Conservation (phyloP, 2,888 invertebrate species). For the Dinocampus coccinellae region DNA sequence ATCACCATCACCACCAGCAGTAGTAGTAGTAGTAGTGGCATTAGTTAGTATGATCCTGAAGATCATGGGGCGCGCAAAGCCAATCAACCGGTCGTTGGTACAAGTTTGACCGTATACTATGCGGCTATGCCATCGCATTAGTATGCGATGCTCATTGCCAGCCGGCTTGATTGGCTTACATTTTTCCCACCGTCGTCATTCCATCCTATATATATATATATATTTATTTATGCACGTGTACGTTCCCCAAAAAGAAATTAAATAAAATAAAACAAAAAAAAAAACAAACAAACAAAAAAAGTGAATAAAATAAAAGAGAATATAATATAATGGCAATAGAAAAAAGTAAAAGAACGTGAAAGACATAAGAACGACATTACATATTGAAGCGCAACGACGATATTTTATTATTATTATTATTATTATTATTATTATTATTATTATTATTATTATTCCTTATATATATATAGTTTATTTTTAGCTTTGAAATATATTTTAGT, state of each 20-base stretch:
- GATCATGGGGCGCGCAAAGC: conserved; percentile 42
- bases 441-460: no score
- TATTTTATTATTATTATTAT: no score
- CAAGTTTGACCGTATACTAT: conserved; percentile 32
- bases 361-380: no score
- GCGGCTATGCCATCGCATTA: conserved; percentile 36
- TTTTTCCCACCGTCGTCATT: conserved; percentile 35
- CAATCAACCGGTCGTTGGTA: conserved; percentile 44
- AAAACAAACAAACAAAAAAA: not conserved
- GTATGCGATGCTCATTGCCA: conserved; percentile 47
- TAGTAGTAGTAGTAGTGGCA: not conserved
- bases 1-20: no score
- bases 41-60: conserved; percentile 28
- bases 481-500: not conserved
- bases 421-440: no score
- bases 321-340: not conserved
- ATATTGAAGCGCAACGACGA: no score
- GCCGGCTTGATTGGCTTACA: conserved; percentile 46
- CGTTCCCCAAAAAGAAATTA: not conserved
- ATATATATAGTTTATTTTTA: not conserved
- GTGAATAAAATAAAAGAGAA: not conserved
- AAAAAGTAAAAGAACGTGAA: no score
- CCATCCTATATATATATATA: conserved; percentile 1
- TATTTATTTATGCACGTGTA: not conserved
- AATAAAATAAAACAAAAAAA: not conserved